A percentile compares a stretch with the other conserved stretches of the same genome.
phyloP scores from a whole-genome alignment of 2,888 invertebrate genomes.

The Perithous albicinctus region DNA sequence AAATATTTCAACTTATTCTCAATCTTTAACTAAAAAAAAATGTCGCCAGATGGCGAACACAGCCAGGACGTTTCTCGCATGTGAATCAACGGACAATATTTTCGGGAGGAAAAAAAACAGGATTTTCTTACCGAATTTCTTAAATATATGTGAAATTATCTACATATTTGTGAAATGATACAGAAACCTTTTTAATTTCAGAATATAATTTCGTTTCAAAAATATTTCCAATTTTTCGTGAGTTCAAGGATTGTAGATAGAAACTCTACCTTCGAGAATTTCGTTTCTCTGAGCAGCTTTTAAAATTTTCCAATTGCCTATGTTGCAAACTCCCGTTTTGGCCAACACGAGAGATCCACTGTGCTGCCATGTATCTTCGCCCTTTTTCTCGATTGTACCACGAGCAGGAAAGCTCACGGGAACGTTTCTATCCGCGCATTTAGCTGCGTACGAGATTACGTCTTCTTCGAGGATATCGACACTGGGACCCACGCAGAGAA shows the following conservation, averaged over 20 bases:
- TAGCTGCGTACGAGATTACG: slow-evolving; percentile 54
- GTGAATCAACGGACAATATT: too few species aligned
- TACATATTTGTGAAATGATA: too few species aligned
- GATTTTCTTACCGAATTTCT: too few species aligned
- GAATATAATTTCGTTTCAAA: too few species aligned
- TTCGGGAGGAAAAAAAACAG: too few species aligned
- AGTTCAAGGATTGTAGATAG: neutral
- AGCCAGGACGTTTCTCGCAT: too few species aligned
- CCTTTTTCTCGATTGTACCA: slow-evolving; percentile 41
- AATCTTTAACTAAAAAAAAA: too few species aligned
- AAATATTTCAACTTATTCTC: too few species aligned
- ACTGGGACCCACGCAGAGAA: slow-evolving; percentile 63
- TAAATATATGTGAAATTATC: too few species aligned
- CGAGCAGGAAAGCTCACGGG: slow-evolving; percentile 51
- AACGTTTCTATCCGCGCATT: slow-evolving; percentile 57
- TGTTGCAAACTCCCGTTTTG: slow-evolving; percentile 70
- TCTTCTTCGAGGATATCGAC: slow-evolving; percentile 46
- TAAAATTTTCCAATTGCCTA: slow-evolving; percentile 70
- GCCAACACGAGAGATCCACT: slow-evolving; percentile 70
- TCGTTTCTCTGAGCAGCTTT: slow-evolving; percentile 61
- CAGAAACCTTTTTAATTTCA: too few species aligned
- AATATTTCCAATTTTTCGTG: too few species aligned
- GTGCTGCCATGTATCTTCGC: slow-evolving; percentile 66
- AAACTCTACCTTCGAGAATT: slow-evolving; percentile 45
- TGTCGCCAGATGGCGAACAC: too few species aligned